Evolutionary conservation across 2,113 vertebrate species (phyloP), one percentile per base, ranked within the genome.

Genomic region (Corythornis madagascariensis): DNA sequence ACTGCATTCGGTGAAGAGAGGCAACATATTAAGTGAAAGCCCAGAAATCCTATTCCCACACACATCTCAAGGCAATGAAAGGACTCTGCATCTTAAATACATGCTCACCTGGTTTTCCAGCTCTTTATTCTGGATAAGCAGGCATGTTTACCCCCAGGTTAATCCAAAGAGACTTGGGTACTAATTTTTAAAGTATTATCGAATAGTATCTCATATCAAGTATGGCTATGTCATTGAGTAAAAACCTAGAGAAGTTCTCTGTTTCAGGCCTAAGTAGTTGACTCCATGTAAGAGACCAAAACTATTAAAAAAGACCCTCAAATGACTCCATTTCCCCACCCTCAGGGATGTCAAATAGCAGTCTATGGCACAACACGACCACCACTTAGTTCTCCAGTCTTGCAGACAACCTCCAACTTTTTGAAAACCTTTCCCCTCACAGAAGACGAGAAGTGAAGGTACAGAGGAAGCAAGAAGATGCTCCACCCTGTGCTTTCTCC

Each of bases 281-380:
- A 64, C 26, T 9, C 4, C 40, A 10, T 16, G 28, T 3, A 42
- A 84, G 14, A 6, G 12, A 56, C 16, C 38, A 87, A 82, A 88
- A 57, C 16, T 55, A 69, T 8, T 70, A 55, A 1, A 69, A 38
- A 25, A 60, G 16, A 42, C 26, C 4, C 9, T 79, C 47, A 76
- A 63, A 69, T 13, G 2, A 59, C 47, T 60, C 14, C 11, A 52
- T 45, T 55, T 79, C 22, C 33, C 48, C 56, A 86, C 31, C 21
- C 33, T 45, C 42, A 55, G 42, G 25, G 7, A 50, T 1, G 16
- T 55, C 33, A 63, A 71, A 85, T 16, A 83, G 33, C 50, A 53
- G 21, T 4, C n/a, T 63, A 4, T 5, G 16, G 38, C 4, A 1
- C 2, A 4, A 77, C 19, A 29, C 0, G 4, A 38, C 45, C 25